These are phyloP conservation scores for Ferrisia virgata DNA, from an alignment of 2,888 invertebrate species.

Conservation along the genomic window DNA sequence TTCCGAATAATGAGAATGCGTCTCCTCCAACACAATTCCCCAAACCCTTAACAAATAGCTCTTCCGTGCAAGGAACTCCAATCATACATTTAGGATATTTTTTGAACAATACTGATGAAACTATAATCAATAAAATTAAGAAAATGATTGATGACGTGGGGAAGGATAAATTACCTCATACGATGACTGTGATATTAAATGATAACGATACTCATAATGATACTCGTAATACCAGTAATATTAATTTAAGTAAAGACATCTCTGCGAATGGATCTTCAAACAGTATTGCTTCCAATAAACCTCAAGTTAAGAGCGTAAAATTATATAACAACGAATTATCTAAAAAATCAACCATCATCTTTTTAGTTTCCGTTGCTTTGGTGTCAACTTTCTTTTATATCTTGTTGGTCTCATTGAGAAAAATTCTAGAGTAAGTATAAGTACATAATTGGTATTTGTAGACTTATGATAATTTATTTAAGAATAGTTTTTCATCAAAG, in stretches of 20 bases:
- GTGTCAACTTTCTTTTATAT: conserved; percentile 7
- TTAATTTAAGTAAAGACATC: background rate
- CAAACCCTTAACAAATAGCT: background rate
- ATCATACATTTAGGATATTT: background rate
- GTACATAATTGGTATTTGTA: too few species aligned
- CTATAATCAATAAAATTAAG: background rate
- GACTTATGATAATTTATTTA: too few species aligned
- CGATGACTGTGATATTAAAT: background rate
- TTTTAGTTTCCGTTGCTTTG: background rate
- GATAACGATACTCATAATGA: conserved; percentile 10
- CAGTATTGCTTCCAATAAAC: background rate
- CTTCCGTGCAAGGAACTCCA: background rate
- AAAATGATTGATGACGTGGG: background rate
- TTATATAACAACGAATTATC: background rate
- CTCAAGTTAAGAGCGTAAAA: background rate
- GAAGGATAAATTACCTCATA: background rate
- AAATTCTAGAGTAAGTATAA: conserved; percentile 21
- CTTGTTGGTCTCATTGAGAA: background rate
- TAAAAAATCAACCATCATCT: background rate
- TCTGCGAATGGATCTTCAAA: background rate
- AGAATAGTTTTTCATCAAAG: too few species aligned
- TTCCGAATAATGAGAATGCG: background rate
- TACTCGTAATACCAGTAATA: background rate
- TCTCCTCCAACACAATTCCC: background rate
- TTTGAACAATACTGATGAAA: background rate